Conservation (phyloP, 2,888 invertebrate genomes). For the Melipona bicolor region DNA sequence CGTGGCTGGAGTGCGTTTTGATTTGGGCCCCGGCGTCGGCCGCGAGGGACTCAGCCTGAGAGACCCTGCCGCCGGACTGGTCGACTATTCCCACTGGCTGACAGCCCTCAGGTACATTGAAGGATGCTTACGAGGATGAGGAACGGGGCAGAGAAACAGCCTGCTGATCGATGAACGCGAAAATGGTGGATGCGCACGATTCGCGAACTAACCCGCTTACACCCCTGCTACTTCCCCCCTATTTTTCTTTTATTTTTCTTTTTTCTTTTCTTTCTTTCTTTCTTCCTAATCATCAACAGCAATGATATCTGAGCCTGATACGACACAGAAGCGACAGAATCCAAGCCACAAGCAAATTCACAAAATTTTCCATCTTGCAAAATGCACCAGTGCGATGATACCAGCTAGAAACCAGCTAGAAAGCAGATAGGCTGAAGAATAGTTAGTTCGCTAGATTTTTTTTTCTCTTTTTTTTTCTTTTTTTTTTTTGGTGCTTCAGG, state of each 20-base stretch:
- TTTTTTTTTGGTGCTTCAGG: constrained; percentile 5
- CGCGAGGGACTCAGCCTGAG: constrained; percentile 86
- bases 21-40: constrained; percentile 85
- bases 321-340: constrained; percentile 8
- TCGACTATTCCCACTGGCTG: constrained; percentile 87
- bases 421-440: not conserved
- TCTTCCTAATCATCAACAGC: not conserved
- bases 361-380: constrained; percentile 22
- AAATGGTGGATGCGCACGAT: constrained; percentile 61
- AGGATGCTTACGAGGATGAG: constrained; percentile 76
- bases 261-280: not conserved
- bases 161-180: constrained; percentile 58
- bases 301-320: constrained; percentile 16
- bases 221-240: constrained; percentile 40
- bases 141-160: constrained; percentile 42
- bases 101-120: constrained; percentile 85
- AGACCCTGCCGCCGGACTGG: constrained; percentile 85
- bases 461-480: constrained; percentile 8
- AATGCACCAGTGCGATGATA: constrained; percentile 37
- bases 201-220: constrained; percentile 75
- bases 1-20: constrained; percentile 83
- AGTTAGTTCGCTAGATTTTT: not conserved
- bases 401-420: not conserved
- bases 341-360: constrained; percentile 28
- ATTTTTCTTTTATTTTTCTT: not conserved